A percentile compares a stretch with the other conserved stretches of the same genome.
Conservation (phyloP, 2,888 invertebrate genomes). For the Stomorhina lunata region DNA sequence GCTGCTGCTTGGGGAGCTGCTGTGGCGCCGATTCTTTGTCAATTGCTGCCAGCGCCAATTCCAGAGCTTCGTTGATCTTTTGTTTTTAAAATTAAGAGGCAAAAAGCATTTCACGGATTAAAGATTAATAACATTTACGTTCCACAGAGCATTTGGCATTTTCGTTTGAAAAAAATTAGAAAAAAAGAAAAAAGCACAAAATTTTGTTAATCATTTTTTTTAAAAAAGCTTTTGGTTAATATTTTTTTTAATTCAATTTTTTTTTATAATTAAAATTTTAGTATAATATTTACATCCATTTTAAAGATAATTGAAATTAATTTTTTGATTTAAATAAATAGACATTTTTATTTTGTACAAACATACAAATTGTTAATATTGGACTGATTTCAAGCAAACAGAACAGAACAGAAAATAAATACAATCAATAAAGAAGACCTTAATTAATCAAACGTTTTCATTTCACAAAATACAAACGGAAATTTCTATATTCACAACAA, state of each 20-base stretch:
- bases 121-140: background rate
- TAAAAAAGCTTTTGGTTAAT: background rate
- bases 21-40: constrained; percentile 79
- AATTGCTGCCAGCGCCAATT: constrained; percentile 84
- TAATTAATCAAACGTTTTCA: constrained; percentile 8
- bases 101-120: no score
- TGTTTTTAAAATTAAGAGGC: background rate
- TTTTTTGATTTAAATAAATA: constrained; percentile 15
- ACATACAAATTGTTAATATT: background rate
- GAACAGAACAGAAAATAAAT: background rate
- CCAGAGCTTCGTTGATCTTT: constrained; percentile 84
- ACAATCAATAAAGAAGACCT: background rate
- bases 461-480: background rate
- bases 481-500: no score
- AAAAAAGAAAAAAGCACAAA: background rate
- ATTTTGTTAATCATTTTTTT: background rate
- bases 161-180: constrained; percentile 1
- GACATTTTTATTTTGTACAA: no score
- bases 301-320: background rate
- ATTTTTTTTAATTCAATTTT: background rate
- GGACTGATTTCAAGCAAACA: constrained; percentile 19
- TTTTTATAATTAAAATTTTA: constrained; percentile 13
- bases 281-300: constrained; percentile 24
- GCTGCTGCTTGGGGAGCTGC: constrained; percentile 14
- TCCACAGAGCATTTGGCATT: constrained; percentile 17